phyloP scores from a whole-genome alignment of 2,888 invertebrate species.

The Choreutis nemorana region DNA sequence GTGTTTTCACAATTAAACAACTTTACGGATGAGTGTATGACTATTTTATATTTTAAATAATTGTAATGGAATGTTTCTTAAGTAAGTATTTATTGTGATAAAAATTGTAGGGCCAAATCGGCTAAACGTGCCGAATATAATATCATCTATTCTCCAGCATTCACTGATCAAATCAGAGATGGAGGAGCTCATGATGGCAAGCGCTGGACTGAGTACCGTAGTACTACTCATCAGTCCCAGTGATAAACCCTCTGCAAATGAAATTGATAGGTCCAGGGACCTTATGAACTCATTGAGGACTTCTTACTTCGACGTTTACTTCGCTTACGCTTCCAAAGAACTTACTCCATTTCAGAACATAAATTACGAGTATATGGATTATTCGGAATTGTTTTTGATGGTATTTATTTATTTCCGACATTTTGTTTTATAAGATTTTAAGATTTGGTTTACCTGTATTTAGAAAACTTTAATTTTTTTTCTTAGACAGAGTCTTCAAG shows the following conservation, averaged over 20 bases:
- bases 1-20: constrained; percentile 40
- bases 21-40: constrained; percentile 51
- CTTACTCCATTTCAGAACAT: constrained; percentile 48
- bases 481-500: constrained; percentile 33
- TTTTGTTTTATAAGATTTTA: background rate
- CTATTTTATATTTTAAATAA: constrained; percentile 2
- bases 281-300: constrained; percentile 49
- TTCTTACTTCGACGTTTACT: constrained; percentile 59
- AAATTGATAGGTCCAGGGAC: constrained; percentile 37
- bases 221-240: constrained; percentile 60
- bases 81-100: background rate
- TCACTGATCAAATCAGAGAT: constrained; percentile 46
- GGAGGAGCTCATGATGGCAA: constrained; percentile 31
- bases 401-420: constrained; percentile 15
- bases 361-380: constrained; percentile 49
- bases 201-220: constrained; percentile 52
- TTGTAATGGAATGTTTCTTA: background rate
- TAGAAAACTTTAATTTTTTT: constrained; percentile 6
- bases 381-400: constrained; percentile 54
- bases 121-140: constrained; percentile 51
- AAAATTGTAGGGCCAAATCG: constrained; percentile 55
- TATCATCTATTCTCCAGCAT: constrained; percentile 51
- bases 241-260: constrained; percentile 46
- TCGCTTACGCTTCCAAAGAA: constrained; percentile 57
- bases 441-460: background rate